Conservation (phyloP, 2,888 invertebrate species). For the Xanthorhoe designata region DNA sequence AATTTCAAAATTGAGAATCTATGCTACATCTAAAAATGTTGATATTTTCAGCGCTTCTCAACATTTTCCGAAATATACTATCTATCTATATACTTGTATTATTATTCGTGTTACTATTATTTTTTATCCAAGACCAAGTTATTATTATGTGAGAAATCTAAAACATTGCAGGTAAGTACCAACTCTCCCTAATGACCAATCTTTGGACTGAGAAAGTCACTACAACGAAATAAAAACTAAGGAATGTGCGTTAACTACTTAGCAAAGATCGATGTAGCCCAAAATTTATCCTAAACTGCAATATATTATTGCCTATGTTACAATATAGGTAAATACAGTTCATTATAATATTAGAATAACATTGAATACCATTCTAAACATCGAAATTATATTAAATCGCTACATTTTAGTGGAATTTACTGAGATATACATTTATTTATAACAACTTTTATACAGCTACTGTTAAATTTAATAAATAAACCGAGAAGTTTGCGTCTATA, state of each 20-base stretch:
- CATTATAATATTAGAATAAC: conserved; percentile 68
- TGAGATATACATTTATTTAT: conserved; percentile 57
- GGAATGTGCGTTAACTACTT: conserved; percentile 72
- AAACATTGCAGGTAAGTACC: conserved; percentile 2
- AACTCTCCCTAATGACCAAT: conserved; percentile 59
- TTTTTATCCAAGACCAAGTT: conserved; percentile 3
- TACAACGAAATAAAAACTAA: conserved; percentile 60
- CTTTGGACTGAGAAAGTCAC: conserved; percentile 75
- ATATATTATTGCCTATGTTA: conserved; percentile 59
- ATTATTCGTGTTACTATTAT: conserved; percentile 11
- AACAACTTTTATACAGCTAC: conserved; percentile 61
- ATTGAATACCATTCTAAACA: conserved; percentile 69
- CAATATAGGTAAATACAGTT: conserved; percentile 49
- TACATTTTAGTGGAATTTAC: conserved; percentile 64
- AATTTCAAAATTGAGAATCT: too few species aligned
- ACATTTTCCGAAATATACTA: conserved; percentile 7
- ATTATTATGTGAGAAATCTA: conserved; percentile 39
- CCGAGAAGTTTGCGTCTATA: conserved; percentile 66
- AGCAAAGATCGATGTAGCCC: conserved; percentile 43
- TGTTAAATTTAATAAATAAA: conserved; percentile 70
- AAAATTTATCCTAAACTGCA: conserved; percentile 54
- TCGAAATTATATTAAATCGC: conserved; percentile 49
- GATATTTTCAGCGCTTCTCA: background rate
- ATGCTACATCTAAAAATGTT: background rate
- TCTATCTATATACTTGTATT: conserved; percentile 22